Conservation (phyloP, 1,140 invertebrate species). For the Drosophila pallidifrons region DNA sequence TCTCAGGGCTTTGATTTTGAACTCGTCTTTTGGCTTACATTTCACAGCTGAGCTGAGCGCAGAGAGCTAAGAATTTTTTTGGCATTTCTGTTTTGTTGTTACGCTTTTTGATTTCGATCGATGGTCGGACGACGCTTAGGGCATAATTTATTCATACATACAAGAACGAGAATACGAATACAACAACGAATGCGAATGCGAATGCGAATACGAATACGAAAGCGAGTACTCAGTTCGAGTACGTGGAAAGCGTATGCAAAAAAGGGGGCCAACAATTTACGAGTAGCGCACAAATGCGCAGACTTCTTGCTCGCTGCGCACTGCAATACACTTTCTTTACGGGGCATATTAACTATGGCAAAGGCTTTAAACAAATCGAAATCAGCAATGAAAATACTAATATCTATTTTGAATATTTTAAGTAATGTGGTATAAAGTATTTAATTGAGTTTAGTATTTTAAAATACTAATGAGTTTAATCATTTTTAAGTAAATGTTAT, state of each 20-base stretch:
- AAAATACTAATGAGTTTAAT: no score
- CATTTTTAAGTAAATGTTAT: no score
- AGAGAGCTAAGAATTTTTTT: constrained; percentile 60
- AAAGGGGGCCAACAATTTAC: constrained; percentile 63
- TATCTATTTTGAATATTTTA: no score
- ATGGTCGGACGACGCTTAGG: constrained; percentile 61
- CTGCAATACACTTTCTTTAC: constrained; percentile 12
- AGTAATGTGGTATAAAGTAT: no score
- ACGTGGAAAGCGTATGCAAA: constrained; percentile 62
- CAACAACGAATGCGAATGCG: neutral
- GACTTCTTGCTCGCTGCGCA: constrained; percentile 52
- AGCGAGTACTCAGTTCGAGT: neutral
- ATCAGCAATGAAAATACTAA: no score
- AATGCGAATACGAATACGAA: neutral
- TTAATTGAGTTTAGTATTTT: no score
- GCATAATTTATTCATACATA: constrained; percentile 32
- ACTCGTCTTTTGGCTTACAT: constrained; percentile 42
- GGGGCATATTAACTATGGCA: neutral
- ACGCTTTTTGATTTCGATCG: constrained; percentile 81
- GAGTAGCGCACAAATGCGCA: constrained; percentile 73
- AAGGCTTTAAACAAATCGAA: neutral
- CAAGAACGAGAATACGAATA: neutral
- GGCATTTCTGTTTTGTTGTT: constrained; percentile 76
- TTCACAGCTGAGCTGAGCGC: constrained; percentile 52
- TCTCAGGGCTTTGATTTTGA: constrained; percentile 25